These are phyloP conservation scores for Bubo scandiacus DNA, from an alignment of 2,113 vertebrate genomes.

Conservation along the genomic window DNA sequence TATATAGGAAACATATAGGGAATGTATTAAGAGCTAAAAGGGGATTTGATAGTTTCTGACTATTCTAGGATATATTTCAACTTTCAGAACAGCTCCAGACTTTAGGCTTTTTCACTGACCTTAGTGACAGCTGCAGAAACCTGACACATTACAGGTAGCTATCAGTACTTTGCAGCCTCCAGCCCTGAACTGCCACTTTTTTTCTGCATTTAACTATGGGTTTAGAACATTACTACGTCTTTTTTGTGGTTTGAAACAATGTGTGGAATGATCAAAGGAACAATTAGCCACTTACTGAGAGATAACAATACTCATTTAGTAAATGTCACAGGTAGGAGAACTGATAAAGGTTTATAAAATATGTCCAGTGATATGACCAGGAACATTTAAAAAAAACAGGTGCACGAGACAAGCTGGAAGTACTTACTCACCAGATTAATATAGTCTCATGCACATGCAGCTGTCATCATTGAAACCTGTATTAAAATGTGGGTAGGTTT, in stretches of 20 bases:
- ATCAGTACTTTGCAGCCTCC: neutral
- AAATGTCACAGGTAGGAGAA: constrained; percentile 18
- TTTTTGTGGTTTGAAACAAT: neutral
- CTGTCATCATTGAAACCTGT: neutral
- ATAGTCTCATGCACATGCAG: neutral
- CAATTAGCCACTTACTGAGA: neutral
- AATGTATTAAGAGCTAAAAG: neutral
- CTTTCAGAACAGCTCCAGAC: neutral
- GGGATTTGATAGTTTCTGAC: neutral
- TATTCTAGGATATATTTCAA: neutral
- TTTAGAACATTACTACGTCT: neutral
- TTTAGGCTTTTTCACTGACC: neutral
- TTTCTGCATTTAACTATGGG: neutral
- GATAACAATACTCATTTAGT: constrained; percentile 8
- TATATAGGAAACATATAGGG: neutral
- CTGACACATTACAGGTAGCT: neutral
- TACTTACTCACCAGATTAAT: neutral
- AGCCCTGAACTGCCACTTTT: neutral
- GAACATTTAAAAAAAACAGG: neutral
- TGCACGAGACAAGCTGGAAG: neutral
- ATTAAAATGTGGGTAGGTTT: neutral
- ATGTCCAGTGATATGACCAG: neutral
- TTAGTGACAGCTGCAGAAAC: neutral
- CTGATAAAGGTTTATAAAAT: neutral
- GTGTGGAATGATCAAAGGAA: constrained; percentile 8